Evolutionary conservation across 1,140 invertebrate genomes (phyloP), one percentile per base, ranked within the genome.

Genomic region (Himalopsyche phryganea): DNA sequence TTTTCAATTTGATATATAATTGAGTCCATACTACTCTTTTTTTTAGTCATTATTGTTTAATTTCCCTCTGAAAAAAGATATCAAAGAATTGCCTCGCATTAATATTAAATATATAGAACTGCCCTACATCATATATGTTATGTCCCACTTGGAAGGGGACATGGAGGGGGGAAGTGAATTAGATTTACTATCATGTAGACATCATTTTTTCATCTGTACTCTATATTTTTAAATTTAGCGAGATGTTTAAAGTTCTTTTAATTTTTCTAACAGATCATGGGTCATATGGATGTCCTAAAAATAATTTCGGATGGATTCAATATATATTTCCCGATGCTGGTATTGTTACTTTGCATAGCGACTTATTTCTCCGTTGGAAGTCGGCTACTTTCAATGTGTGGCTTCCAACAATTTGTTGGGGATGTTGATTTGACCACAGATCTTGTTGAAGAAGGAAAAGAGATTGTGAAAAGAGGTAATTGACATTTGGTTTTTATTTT

Each of bases 281-380:
- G 97, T 15, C 96, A 98, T 69, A 95, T 99, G 94, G 96, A 99
- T 79, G 93, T 99, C 0, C 88, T 99, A 50, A 88, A 92, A 7
- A 93, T 99, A 50, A 92, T 99, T 58, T 94, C 95, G 1, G 91
- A 98, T 75, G 96, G 97, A 15, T 98, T 99, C 75, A 98, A 99
- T 75, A 90, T 99, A 36, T 99, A 99, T 72, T 98, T 99, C 75
- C 98, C 98, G 0, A 98, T 98, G 83, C 84, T 91, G 45, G 96
- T 99, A 70, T 81, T 98, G 35, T 80, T 93, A 50, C 87, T 99
- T 65, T 98, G 95, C 70, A 72, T 96, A 53, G 91, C 93, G 50
- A 98, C 95, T 0, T 98, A 96, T 80, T 96, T 98, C 71, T 92
- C 90, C 68, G 72, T 98, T n/a, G 96, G 95, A 23, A 90, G 90